Conservation (phyloP, 1,140 invertebrate genomes). For the Caenorhabditis inopinata region DNA sequence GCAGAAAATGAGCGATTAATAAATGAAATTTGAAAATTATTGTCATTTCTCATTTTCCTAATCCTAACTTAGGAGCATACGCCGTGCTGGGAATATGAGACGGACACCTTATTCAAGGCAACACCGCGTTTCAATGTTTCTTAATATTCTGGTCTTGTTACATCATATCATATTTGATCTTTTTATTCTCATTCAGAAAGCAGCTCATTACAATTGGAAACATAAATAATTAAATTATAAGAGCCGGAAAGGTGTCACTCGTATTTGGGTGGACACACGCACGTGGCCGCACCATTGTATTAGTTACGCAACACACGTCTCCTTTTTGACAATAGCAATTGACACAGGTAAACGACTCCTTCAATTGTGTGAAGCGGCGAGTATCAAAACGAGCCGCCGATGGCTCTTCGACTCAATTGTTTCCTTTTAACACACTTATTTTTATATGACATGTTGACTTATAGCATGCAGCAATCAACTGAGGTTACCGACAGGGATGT, state of each 20-base stretch:
- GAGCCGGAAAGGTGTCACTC: background rate
- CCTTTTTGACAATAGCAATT: constrained; percentile 12
- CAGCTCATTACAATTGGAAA: background rate
- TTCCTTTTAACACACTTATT: background rate
- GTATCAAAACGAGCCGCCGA: constrained; percentile 2
- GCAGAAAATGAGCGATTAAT: background rate
- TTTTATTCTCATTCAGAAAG: background rate
- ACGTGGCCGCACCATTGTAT: background rate
- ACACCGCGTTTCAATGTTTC: background rate
- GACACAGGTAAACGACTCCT: constrained; percentile 30
- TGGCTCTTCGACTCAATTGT: background rate
- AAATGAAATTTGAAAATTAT: background rate
- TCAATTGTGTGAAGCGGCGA: constrained; percentile 2
- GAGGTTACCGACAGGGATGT: background rate
- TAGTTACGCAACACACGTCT: constrained; percentile 14
- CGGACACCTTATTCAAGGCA: background rate
- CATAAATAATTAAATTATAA: constrained; percentile 13
- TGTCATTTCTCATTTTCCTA: background rate
- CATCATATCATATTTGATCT: background rate
- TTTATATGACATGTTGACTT: constrained; percentile 24
- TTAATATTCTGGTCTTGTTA: background rate
- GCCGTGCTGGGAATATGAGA: background rate
- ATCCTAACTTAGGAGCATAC: background rate
- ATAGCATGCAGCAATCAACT: background rate
- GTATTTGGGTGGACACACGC: background rate